These are phyloP conservation scores for Rhizoglyphus robini DNA, from an alignment of 1,140 invertebrate species.

Conservation along the genomic window DNA sequence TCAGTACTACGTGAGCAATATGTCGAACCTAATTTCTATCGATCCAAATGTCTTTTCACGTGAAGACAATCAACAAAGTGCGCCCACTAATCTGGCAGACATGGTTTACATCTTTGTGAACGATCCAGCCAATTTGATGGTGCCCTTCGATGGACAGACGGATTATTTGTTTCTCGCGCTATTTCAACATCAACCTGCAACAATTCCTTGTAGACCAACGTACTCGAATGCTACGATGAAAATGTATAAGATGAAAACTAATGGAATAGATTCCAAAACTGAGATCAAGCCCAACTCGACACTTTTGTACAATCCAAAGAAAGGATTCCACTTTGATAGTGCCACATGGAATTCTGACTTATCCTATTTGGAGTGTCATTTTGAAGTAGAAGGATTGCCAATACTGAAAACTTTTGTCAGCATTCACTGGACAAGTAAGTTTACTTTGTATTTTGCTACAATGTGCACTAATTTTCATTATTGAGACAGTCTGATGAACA, in stretches of 20 bases:
- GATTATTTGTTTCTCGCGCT: slow-evolving; percentile 20
- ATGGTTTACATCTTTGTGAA: slow-evolving; percentile 25
- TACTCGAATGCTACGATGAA: slow-evolving; percentile 22
- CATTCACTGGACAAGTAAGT: slow-evolving; percentile 20
- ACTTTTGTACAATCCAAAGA: slow-evolving; percentile 21
- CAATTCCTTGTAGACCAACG: slow-evolving; percentile 26
- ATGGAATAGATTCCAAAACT: neutral
- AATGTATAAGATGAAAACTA: slow-evolving; percentile 21
- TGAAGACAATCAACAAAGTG: too few species aligned
- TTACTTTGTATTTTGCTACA: too few species aligned
- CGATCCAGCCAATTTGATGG: slow-evolving; percentile 22
- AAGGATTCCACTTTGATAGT: slow-evolving; percentile 23
- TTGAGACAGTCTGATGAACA: too few species aligned
- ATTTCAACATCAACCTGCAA: slow-evolving; percentile 17
- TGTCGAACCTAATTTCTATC: neutral
- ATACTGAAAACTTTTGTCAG: neutral
- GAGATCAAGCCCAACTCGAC: slow-evolving; percentile 11
- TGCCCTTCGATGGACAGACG: slow-evolving; percentile 18
- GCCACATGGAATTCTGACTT: slow-evolving; percentile 20
- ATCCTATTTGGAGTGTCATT: slow-evolving; percentile 20
- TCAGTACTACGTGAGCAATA: slow-evolving; percentile 6
- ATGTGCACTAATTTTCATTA: too few species aligned
- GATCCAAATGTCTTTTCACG: too few species aligned
- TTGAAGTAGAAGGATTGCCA: neutral
- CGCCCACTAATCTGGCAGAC: neutral